Evolutionary conservation across 2,888 invertebrate species (phyloP).

Genomic region (Eulithis prunata): DNA sequence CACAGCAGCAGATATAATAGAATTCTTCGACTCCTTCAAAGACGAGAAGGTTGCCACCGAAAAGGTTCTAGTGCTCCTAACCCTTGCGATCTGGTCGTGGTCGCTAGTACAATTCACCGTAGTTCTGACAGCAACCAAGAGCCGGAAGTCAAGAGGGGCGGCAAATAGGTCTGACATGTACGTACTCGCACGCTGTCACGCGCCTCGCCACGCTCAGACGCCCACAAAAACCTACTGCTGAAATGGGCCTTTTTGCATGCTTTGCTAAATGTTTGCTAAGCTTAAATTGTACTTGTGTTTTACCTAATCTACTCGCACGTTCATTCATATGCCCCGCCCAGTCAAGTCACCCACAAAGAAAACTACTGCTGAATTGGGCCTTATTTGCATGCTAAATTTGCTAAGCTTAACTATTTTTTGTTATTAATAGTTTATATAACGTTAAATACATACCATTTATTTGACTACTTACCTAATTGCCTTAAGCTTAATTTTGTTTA

Average conservation of each 20-base stretch:
- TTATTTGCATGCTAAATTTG: too few relatives aligned
- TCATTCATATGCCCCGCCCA: too few relatives aligned
- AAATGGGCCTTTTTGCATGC: conserved; percentile 1
- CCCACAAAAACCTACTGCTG: conserved; percentile 7
- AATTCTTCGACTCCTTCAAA: conserved; percentile 98
- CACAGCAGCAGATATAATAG: conserved; percentile 97
- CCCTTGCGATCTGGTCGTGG: conserved; percentile 96
- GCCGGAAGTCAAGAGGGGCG: conserved; percentile 89
- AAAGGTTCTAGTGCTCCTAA: conserved; percentile 91
- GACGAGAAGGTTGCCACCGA: conserved; percentile 92
- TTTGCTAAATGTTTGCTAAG: too few relatives aligned
- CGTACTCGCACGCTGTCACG: conserved; percentile 56
- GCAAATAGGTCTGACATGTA: conserved; percentile 84
- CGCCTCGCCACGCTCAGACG: conserved; percentile 18
- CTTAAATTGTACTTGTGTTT: too few relatives aligned
- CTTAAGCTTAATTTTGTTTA: too few relatives aligned
- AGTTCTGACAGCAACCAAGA: conserved; percentile 95
- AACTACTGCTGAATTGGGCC: too few relatives aligned
- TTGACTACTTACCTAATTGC: too few relatives aligned
- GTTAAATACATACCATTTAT: too few relatives aligned
- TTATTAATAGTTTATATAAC: too few relatives aligned
- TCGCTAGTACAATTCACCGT: conserved; percentile 97
- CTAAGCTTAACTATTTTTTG: too few relatives aligned
- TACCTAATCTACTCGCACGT: too few relatives aligned
- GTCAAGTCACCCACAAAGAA: too few relatives aligned